Evolutionary conservation across 2,888 invertebrate genomes (phyloP), one percentile per base, ranked within the genome.

Genomic region (Drosophila sordidula): DNA sequence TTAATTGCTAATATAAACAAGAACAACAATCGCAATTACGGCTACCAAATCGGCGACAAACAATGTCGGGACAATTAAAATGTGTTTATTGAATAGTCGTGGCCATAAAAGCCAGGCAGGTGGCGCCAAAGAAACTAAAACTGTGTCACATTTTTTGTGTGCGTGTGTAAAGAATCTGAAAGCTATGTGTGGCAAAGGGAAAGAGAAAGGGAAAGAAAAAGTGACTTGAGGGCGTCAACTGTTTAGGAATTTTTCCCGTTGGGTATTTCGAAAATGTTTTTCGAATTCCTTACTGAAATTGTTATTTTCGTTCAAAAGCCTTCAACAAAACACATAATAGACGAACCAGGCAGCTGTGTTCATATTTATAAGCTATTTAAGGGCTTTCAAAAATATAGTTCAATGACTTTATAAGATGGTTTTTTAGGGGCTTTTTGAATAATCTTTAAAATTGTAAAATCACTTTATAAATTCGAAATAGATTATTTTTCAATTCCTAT

Each of bases 41-140:
- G 16, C 25, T 14, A 11, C 34, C 29, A 34, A 62, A 42, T 45
- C 34, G 18, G 9, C 29, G 34, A 29, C 46, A 51, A 67, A 67
- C 42, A 68, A 68, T 57, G 54, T 47, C 32, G 32, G 59, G 32
- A 47, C 66, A 66, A 62, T 75, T 63, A 62, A 54, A 66, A 38
- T 47, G 38, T 14, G 34, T 50, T 50, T 6, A 22, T 26, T 12
- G 11, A 8, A 59, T 57, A 65, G 46, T 49, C 46, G 55, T 5
- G 56, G 55, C 6, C 55, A 58, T 36, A 9, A 46, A 68, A 73
- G 42, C 29, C 3, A 38, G 18, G 22, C 64, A 56, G 45, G 59
- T 56, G 56, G 14, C 39, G n/a, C 45, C 38, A 9, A 16, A 14
- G 8, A 44, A 32, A 61, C 12, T 41, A 11, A 14, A 57, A 50